These are phyloP conservation scores for Steinernema feltiae DNA, from an alignment of 1,140 invertebrate species.

Conservation along the genomic window DNA sequence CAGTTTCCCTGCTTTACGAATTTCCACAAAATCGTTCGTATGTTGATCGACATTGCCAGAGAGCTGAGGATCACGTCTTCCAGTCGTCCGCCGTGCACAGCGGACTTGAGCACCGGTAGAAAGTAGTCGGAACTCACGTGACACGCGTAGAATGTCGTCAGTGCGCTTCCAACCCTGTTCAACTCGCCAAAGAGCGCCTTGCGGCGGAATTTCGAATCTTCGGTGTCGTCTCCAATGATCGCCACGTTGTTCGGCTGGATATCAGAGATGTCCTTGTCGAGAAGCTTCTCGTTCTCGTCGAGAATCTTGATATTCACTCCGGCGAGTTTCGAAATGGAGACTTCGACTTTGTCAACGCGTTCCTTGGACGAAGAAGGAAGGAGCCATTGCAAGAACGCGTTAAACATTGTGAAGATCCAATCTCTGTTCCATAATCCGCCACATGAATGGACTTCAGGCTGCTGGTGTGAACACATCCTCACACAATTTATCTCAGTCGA, in stretches of 20 bases:
- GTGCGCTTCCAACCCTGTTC: not conserved
- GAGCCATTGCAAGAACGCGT: no score
- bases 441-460: no score
- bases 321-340: not conserved
- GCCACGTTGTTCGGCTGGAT: not conserved
- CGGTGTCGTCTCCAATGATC: not conserved
- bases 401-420: no score
- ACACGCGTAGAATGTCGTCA: not conserved
- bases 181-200: not conserved
- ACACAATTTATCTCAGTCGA: conserved; percentile 70
- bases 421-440: no score
- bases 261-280: not conserved
- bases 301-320: not conserved
- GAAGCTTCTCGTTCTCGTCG: not conserved
- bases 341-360: not conserved
- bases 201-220: not conserved
- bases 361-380: no score
- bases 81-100: not conserved
- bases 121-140: not conserved
- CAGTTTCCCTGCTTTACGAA: not conserved
- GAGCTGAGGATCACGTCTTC: not conserved
- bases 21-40: not conserved
- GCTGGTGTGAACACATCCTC: no score
- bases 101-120: not conserved
- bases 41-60: not conserved